These are phyloP conservation scores for Agrilus mali DNA, from an alignment of 2,888 invertebrate species.

Conservation along the genomic window DNA sequence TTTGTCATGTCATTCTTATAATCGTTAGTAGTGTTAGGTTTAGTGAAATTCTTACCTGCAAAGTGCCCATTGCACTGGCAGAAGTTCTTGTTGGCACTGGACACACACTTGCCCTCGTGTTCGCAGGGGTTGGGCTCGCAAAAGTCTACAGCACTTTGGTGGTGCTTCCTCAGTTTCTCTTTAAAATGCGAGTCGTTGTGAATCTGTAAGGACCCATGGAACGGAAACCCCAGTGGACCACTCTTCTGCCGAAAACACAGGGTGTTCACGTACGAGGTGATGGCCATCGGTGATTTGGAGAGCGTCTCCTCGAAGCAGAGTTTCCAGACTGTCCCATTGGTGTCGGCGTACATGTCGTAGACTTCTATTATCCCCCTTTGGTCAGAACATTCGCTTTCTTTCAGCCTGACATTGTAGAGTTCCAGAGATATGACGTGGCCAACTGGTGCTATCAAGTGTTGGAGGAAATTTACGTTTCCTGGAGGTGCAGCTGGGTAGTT, in stretches of 20 bases:
- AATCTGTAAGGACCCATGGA: constrained; percentile 51
- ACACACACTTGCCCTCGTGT: constrained; percentile 54
- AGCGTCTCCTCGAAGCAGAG: constrained; percentile 41
- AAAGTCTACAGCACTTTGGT: constrained; percentile 48
- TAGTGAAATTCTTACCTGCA: constrained; percentile 42
- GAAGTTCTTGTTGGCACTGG: constrained; percentile 42
- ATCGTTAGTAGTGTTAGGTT: not conserved
- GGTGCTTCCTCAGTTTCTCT: constrained; percentile 46
- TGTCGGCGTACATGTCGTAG: constrained; percentile 56
- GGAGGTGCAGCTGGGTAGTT: constrained; percentile 46
- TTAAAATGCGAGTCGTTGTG: constrained; percentile 52
- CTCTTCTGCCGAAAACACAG: constrained; percentile 45
- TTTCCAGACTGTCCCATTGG: constrained; percentile 57
- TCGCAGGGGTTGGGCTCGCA: constrained; percentile 64
- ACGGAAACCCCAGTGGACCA: constrained; percentile 33
- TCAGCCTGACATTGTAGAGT: constrained; percentile 35
- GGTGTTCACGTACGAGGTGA: constrained; percentile 57
- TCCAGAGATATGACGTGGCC: constrained; percentile 40
- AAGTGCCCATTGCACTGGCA: constrained; percentile 63
- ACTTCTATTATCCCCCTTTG: constrained; percentile 27
- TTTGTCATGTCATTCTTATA: not conserved
- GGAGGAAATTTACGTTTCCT: constrained; percentile 38
- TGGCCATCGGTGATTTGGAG: constrained; percentile 37
- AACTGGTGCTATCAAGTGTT: constrained; percentile 44
- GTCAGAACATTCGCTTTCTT: constrained; percentile 25